These are phyloP conservation scores for Poeciliopsis turrubarensis DNA, from an alignment of 2,113 vertebrate species.

Conservation along the genomic window DNA sequence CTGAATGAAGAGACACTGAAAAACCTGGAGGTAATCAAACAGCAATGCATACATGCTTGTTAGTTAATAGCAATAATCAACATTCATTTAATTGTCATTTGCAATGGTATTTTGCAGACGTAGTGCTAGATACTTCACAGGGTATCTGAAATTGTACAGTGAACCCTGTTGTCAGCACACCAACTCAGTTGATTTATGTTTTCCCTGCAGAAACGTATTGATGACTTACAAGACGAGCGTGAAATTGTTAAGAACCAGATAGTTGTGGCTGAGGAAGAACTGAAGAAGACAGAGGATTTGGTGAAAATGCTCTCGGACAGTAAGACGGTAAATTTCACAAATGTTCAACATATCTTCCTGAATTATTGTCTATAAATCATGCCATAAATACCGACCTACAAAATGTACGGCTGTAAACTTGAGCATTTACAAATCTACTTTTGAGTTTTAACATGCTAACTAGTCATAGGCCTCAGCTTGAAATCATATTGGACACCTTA, in stretches of 20 bases:
- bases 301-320: conserved; percentile 80
- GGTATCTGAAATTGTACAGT: neutral
- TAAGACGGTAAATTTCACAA: conserved; percentile 82
- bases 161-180: neutral
- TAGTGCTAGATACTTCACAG: neutral
- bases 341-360: neutral
- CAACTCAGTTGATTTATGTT: neutral
- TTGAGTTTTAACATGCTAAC: neutral
- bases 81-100: neutral
- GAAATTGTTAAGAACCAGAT: conserved; percentile 77
- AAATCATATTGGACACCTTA: too few species aligned
- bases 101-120: neutral
- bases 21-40: conserved; percentile 83
- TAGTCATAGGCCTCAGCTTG: neutral
- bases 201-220: conserved; percentile 78
- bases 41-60: neutral
- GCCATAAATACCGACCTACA: neutral
- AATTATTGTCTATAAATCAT: neutral
- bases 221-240: conserved; percentile 79
- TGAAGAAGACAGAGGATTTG: conserved; percentile 78
- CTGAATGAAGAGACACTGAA: conserved; percentile 80
- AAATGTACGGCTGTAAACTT: neutral
- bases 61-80: neutral
- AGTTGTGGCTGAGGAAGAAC: conserved; percentile 77
- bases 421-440: neutral